A percentile compares a stretch with the other conserved stretches of the same genome.
Conservation (phyloP, 1,140 invertebrate genomes). For the Drosophila kepulauana region DNA sequence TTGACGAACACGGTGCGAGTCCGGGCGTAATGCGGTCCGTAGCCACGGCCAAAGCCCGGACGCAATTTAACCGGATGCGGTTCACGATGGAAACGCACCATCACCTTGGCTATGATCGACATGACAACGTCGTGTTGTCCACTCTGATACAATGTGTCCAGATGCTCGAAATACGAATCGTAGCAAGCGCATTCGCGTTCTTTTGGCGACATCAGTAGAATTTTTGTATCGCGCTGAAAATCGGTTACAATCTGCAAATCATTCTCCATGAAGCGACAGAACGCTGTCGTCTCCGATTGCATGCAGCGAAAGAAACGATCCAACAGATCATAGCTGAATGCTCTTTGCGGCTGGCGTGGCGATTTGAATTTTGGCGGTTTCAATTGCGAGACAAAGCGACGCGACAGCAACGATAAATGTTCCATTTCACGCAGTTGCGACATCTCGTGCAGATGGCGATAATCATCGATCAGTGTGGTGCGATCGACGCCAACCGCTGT, state of each 20-base stretch:
- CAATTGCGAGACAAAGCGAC: conserved; percentile 24
- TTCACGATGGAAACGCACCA: conserved; percentile 31
- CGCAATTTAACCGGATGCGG: conserved; percentile 13
- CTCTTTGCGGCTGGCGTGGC: conserved; percentile 11
- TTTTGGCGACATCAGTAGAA: conserved; percentile 10
- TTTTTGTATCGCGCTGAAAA: conserved; percentile 20
- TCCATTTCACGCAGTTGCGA: conserved; percentile 9
- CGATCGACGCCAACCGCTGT: conserved; percentile 38
- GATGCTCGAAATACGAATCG: conserved; percentile 48
- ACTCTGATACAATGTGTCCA: conserved; percentile 40
- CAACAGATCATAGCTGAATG: conserved; percentile 25
- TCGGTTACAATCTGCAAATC: conserved; percentile 40
- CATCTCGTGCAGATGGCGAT: conserved; percentile 59
- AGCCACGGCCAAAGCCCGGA: conserved; percentile 26
- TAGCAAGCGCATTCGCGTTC: conserved; percentile 47
- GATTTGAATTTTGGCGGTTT: conserved; percentile 33
- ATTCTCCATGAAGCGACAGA: conserved; percentile 37
- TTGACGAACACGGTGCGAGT: not conserved
- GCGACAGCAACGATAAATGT: not conserved
- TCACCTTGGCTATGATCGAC: conserved; percentile 35
- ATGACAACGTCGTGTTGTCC: conserved; percentile 45
- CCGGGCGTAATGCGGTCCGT: conserved; percentile 10
- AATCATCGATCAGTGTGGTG: conserved; percentile 56
- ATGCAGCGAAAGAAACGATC: conserved; percentile 40
- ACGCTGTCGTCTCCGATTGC: conserved; percentile 29